A percentile compares a stretch with the other conserved stretches of the same genome.
Conservation (phyloP, 2,113 vertebrate species). For the Hippocampus barbouri region DNA sequence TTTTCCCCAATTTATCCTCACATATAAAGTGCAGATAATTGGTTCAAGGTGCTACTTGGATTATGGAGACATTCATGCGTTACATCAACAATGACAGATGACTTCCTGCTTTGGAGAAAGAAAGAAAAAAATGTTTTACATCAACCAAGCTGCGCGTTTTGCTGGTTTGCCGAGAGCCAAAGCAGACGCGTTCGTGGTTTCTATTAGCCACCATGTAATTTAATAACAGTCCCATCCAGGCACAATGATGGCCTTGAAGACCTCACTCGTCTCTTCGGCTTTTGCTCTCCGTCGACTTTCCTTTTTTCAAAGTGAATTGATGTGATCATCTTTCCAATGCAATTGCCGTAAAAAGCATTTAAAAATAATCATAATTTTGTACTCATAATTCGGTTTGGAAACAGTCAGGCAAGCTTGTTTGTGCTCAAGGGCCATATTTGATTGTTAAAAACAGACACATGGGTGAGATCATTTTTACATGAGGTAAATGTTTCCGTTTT, state of each 20-base stretch:
- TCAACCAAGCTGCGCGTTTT: slow-evolving; percentile 12
- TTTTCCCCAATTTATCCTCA: slow-evolving; percentile 5
- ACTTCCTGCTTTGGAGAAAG: background rate
- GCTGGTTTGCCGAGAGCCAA: slow-evolving; percentile 35
- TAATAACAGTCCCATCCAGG: slow-evolving; percentile 47
- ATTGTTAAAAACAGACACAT: background rate
- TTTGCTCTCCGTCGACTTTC: background rate
- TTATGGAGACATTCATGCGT: background rate
- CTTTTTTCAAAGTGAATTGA: background rate
- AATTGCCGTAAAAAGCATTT: background rate
- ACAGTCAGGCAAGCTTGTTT: background rate
- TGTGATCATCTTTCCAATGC: background rate
- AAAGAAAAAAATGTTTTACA: background rate
- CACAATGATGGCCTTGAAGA: slow-evolving; percentile 38
- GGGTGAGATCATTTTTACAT: background rate
- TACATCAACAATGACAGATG: slow-evolving; percentile 9
- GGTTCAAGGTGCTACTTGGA: background rate
- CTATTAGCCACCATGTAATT: slow-evolving; percentile 62
- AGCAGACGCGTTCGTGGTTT: slow-evolving; percentile 44
- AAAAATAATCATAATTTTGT: background rate
- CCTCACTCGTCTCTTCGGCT: slow-evolving; percentile 3
- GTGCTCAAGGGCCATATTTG: background rate
- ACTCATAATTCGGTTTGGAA: background rate
- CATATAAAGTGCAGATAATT: slow-evolving; percentile 5
- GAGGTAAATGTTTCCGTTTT: background rate